Evolutionary conservation across 2,888 invertebrate genomes (phyloP).

Genomic region (Acleris holmiana): DNA sequence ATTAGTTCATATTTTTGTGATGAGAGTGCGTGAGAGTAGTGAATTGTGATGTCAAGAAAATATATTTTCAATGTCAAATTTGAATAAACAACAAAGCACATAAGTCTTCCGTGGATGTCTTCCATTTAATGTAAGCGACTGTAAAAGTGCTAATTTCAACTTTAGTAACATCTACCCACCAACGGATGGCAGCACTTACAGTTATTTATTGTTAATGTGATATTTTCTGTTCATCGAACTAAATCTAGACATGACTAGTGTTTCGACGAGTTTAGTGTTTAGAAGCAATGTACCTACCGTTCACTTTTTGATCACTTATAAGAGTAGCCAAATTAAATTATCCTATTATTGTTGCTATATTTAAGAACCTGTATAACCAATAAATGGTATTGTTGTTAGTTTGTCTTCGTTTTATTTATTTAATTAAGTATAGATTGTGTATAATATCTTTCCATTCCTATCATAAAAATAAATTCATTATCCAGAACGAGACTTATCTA

Average conservation of each 20-base stretch:
- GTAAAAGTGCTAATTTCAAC: slow-evolving; percentile 8
- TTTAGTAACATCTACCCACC: slow-evolving; percentile 17
- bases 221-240: slow-evolving; percentile 37
- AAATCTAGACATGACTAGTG: slow-evolving; percentile 28
- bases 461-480: too few species aligned
- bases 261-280: slow-evolving; percentile 50
- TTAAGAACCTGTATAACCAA: slow-evolving; percentile 80
- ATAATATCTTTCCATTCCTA: too few species aligned
- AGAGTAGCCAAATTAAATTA: slow-evolving; percentile 57
- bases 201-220: slow-evolving; percentile 28
- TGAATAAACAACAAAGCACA: slow-evolving; percentile 28
- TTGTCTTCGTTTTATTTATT: slow-evolving; percentile 56
- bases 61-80: slow-evolving; percentile 77
- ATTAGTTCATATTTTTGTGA: background rate
- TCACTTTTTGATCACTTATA: slow-evolving; percentile 61
- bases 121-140: slow-evolving; percentile 23
- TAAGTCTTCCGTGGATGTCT: slow-evolving; percentile 43
- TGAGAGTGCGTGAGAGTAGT: slow-evolving; percentile 19
- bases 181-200: slow-evolving; percentile 27
- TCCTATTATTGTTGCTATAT: slow-evolving; percentile 77
- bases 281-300: slow-evolving; percentile 65
- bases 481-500: too few species aligned
- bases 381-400: slow-evolving; percentile 83
- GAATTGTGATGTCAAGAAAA: slow-evolving; percentile 44
- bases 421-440: background rate